Base-by-base conservation (phyloP, 2,888 invertebrate genomes). In the Pyrrhia umbra region DNA sequence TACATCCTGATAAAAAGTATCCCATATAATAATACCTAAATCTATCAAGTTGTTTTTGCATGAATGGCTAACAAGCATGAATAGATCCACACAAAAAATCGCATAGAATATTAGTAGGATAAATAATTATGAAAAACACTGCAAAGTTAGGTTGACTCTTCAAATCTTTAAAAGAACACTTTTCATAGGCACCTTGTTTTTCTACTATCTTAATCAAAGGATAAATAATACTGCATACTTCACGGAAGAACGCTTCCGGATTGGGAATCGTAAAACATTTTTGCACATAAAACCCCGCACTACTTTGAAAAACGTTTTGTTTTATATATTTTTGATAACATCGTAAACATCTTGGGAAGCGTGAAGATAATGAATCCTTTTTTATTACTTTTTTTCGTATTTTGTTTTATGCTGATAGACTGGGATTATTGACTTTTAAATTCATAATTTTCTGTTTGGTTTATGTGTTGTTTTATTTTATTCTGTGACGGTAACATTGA, bases 311-410 rank as follows among this genome's bases (percentile, higher is more conserved):
- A 62, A 68, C 52, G 43, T 68, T 67, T 74, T 76, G 60, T 68
- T 77, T 78, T 78, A 78, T 78, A 71, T 67, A 68, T 71, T 77
- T 77, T 62, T 76, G 66, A 79, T 68, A 71, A 63, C 52, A 27
- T 78, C 71, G 49, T 79, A 78, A 78, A 75, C 69, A 68, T 76
- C 63, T 52, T 46, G 27, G 37, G 42, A 40, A 56, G 62, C 40
- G 46, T 50, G 60, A 62, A 65, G 68, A 77, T 77, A 74, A 74
- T 76, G 71, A 76, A 74, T 66, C 61, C 42, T 13, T 57, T n/a
- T 69, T 73, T 73, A 63, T 30, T 43, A 51, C 47, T 51, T 65
- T 69, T 52, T 66, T 61, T 65, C 39, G 61, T 77, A 47, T 65
- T 71, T 60, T 37, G 13, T 52, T 68, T 65, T 59, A 59, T 70